A percentile compares a stretch with the other conserved stretches of the same genome.
Evolutionary conservation across 2,888 invertebrate species (phyloP).

Genomic region (Ophion obscuratus): DNA sequence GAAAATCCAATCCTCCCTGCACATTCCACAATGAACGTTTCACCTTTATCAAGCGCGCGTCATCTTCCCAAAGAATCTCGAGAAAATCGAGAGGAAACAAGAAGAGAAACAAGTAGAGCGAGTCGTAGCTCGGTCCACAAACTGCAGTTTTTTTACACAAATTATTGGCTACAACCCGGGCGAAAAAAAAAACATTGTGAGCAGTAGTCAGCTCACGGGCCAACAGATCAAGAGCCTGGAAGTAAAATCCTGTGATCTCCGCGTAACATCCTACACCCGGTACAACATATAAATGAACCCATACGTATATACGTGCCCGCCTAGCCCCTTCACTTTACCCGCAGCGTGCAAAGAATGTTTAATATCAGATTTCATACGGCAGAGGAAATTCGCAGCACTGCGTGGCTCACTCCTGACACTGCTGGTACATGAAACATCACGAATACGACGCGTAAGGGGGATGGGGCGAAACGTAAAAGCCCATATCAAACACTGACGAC

Average conservation of each 20-base stretch:
- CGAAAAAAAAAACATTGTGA: background rate
- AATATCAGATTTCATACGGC: slow-evolving; percentile 80
- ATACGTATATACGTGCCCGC: slow-evolving; percentile 32
- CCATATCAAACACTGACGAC: slow-evolving; percentile 81
- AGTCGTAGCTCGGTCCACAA: no score
- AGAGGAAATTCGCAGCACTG: slow-evolving; percentile 58
- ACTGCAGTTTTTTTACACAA: no score
- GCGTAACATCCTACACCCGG: slow-evolving; percentile 27
- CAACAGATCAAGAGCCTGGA: slow-evolving; percentile 5
- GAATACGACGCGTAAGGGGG: slow-evolving; percentile 47
- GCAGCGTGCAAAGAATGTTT: slow-evolving; percentile 76
- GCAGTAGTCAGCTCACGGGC: background rate
- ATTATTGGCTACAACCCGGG: no score
- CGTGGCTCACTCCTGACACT: slow-evolving; percentile 52
- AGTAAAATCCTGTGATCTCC: slow-evolving; percentile 43
- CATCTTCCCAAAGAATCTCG: no score
- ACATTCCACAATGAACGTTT: no score
- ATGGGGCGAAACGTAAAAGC: slow-evolving; percentile 77
- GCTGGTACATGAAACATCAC: slow-evolving; percentile 63
- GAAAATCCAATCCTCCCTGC: no score
- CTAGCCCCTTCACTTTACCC: slow-evolving; percentile 70
- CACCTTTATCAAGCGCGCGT: no score
- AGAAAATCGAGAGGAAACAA: no score
- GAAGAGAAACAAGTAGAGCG: no score
- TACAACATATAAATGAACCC: slow-evolving; percentile 26